Evolutionary conservation across 2,888 invertebrate genomes (phyloP), one percentile per base, ranked within the genome.

Genomic region (Nemotelus nigrinus): DNA sequence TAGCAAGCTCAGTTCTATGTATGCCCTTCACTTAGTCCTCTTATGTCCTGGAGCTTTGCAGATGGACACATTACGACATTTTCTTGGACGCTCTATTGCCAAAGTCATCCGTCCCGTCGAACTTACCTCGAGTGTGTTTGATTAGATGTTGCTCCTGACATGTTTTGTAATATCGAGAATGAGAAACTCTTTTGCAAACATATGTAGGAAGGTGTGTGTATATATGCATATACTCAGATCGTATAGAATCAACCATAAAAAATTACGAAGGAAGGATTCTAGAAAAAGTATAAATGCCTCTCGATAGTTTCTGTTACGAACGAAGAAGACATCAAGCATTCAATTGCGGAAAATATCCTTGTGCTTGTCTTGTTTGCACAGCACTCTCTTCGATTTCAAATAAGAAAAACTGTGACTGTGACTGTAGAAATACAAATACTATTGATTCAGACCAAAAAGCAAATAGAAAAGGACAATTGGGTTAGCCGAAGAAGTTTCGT

Each of bases 271-370:
- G 48, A 60, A 7, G 60, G 41, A 47, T 47, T 68, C 50, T 55
- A 63, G 3, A 63, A 63, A 63, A 41, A 63, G 43, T 41, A 43
- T 5, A 63, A 43, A 41, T 63, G 8, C 7, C 3, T 41, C 7
- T 39, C 5, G 3, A 39, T 41, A 63, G 63, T 41, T 53, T 25
- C 0, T 25, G 41, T 25, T 39, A 63, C 68, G 55, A 74, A 67
- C 67, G 64, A 70, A 77, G 68, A 74, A 77, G 77, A 58, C 43
- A 53, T 53, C 25, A 65, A 76, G 76, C 77, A 77, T 79, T 79
- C 77, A 79, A 79, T 79, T 77, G 79, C 79, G 76, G 76, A 50
- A 79, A 79, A 76, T 60, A 60, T 60, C 60, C 60, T 55, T 2
- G 47, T 76, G 68, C 58, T 79, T 68, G 55, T 60, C 77, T 68